Evolutionary conservation across 1,140 invertebrate species (phyloP), one percentile per base, ranked within the genome.

Genomic region (Frieseomelitta varia): DNA sequence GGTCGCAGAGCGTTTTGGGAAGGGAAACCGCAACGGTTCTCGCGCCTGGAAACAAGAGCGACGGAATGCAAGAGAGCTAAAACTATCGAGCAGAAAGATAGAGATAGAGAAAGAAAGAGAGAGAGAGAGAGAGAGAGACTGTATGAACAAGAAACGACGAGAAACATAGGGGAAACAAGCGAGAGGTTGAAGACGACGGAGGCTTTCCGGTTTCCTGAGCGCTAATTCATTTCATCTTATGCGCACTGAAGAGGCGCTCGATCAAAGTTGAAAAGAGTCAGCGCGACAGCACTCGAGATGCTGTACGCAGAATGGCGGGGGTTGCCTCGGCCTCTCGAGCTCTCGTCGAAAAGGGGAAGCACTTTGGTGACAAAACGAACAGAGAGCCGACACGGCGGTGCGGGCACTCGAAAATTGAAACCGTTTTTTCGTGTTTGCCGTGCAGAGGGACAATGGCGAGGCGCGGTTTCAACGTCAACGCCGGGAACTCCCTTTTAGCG

Each of bases 171-270:
- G 14, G 21, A 34, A 19, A 15, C 11, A 56, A 47, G 19, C 19
- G 68, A 79, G n/a, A 61, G 63, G 61, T 53, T 27, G 71, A 68
- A 69, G 39, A 61, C 58, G 72, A 85, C 58, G 72, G 85, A 87
- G 85, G 74, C 30, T 87, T 89, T 85, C 85, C 76, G 82, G 87
- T 88, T 61, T 90, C 87, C 85, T 84, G 75, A 75, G 81, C 85
- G 85, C 88, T 94, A 94, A 94, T 93, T 93, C 93, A 91, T 93
- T 93, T 93, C 90, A 93, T 94, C 90, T 93, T 93, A 92, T 93
- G 93, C 92, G 89, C 91, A 91, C 79, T 94, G 91, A 90, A 94
- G 94, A 90, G 93, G 91, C 93, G 93, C 93, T 94, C 93, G 86
- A 94, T 94, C 93, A 94, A 93, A 92, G 85, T 80, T 90, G 88